Percentiles rank a stretch among this genome's conserved stretches.
phyloP scores from a whole-genome alignment of 2,888 invertebrate genomes.

The Coelinius sp. region DNA sequence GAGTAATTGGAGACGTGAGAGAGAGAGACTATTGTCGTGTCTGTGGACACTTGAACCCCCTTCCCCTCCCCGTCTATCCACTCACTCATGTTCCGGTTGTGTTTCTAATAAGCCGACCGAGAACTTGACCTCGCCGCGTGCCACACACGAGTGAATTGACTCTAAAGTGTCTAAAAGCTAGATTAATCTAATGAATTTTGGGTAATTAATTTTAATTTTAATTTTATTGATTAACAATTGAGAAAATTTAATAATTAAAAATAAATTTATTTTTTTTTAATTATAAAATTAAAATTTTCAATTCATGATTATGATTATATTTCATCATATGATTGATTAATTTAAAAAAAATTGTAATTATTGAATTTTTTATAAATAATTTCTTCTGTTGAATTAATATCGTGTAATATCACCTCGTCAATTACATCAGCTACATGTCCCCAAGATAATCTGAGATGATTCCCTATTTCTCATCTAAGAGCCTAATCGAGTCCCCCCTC shows the following conservation, averaged over 20 bases:
- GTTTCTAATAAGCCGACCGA: constrained; percentile 68
- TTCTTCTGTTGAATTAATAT: too few species aligned
- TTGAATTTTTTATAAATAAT: too few species aligned
- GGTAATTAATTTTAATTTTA: too few species aligned
- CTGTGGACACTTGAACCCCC: constrained; percentile 3
- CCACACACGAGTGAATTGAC: constrained; percentile 20
- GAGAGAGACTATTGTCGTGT: neutral
- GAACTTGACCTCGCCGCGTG: constrained; percentile 65
- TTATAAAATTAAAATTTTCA: too few species aligned
- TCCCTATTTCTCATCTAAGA: neutral
- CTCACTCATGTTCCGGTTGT: constrained; percentile 54
- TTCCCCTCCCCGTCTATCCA: constrained; percentile 7
- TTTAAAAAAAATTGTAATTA: too few species aligned
- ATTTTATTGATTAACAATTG: neutral
- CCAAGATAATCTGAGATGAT: neutral
- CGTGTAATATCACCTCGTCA: neutral
- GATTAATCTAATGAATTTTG: neutral
- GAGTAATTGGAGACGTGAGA: constrained; percentile 57
- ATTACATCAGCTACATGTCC: neutral
- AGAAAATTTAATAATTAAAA: neutral
- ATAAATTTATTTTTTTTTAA: too few species aligned
- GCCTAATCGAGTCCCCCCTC: constrained; percentile 7
- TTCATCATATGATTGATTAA: too few species aligned
- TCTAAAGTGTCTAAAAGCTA: too few species aligned
- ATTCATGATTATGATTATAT: too few species aligned